phyloP scores from a whole-genome alignment of 1,140 invertebrate species.

The Aporrectodea caliginosa region DNA sequence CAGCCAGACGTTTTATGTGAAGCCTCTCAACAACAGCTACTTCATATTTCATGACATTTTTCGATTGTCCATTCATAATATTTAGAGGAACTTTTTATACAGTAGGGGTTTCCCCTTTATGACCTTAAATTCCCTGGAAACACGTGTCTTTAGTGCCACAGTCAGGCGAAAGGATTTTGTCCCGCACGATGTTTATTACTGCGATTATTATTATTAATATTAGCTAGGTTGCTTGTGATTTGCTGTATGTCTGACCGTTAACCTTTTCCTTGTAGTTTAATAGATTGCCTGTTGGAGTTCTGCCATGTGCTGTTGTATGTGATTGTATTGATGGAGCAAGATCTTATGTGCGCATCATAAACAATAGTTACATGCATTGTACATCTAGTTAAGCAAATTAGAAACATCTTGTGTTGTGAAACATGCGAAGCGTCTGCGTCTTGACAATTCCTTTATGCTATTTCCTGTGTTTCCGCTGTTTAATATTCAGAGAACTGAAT shows the following conservation, averaged over 20 bases:
- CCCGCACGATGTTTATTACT: not conserved
- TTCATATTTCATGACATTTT: slow-evolving; percentile 89
- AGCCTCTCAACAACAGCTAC: slow-evolving; percentile 77
- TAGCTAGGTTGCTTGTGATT: not conserved
- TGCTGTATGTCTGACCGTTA: not conserved
- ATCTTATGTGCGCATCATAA: too few relatives aligned
- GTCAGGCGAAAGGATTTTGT: not conserved
- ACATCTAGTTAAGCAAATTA: too few relatives aligned
- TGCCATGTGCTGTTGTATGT: too few relatives aligned
- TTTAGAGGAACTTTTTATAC: not conserved
- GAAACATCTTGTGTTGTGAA: too few relatives aligned
- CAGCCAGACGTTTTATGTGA: slow-evolving; percentile 85
- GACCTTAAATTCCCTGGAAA: not conserved
- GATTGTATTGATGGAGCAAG: too few relatives aligned
- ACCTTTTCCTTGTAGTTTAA: not conserved
- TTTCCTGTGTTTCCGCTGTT: too few relatives aligned
- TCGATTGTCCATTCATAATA: slow-evolving; percentile 76
- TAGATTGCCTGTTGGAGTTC: too few relatives aligned
- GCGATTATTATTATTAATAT: not conserved
- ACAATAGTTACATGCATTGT: too few relatives aligned
- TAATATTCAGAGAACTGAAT: too few relatives aligned
- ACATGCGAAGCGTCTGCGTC: too few relatives aligned
- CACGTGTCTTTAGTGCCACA: not conserved
- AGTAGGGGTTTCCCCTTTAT: not conserved
- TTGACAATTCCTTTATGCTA: too few relatives aligned